Evolutionary conservation across 2,888 invertebrate species (phyloP), one percentile per base, ranked within the genome.

Genomic region (Apamea monoglypha): DNA sequence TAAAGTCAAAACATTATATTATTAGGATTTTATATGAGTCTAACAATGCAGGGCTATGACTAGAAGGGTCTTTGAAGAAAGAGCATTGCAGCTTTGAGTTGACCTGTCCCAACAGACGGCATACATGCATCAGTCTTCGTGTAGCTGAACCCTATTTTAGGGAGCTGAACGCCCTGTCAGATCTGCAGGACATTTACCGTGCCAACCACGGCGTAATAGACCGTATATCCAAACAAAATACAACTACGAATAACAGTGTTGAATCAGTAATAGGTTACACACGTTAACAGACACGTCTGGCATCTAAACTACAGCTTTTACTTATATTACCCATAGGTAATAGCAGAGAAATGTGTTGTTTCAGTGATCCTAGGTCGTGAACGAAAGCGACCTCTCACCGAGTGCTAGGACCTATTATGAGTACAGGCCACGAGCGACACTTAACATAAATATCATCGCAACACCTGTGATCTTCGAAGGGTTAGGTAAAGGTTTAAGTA

Each of bases 341-440:
- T 74, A 44, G 29, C 0, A 66, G 73, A 70, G 67, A 84, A 84
- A 87, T 85, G 74, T 68, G 71, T 64, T 78, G 71, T 78, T 84
- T 84, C 68, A n/a, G 71, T 72, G 80, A 71, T 61, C 63, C 29
- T 40, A 63, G 72, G 74, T 79, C 74, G 72, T 84, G 71, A 85
- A 77, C 61, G 76, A 84, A 79, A 74, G 84, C 64, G 80, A 78
- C 69, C 74, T 76, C 67, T 76, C 64, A 71, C 21, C 5, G 21
- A 64, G 67, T 67, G 36, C 44, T 59, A 64, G 44, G 67, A 21
- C 50, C 63, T 73, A 70, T 78, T 72, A 87, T 50, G 61, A 66
- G 63, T 36, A 61, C 44, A 61, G 18, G 56, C 63, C 74, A 40
- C 56, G 50, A 87, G 64, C 84, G 87, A 74, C 71, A 87, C 66